Evolutionary conservation across 2,113 vertebrate species (phyloP), one percentile per base, ranked within the genome.

Genomic region (Crotalus helleri): DNA sequence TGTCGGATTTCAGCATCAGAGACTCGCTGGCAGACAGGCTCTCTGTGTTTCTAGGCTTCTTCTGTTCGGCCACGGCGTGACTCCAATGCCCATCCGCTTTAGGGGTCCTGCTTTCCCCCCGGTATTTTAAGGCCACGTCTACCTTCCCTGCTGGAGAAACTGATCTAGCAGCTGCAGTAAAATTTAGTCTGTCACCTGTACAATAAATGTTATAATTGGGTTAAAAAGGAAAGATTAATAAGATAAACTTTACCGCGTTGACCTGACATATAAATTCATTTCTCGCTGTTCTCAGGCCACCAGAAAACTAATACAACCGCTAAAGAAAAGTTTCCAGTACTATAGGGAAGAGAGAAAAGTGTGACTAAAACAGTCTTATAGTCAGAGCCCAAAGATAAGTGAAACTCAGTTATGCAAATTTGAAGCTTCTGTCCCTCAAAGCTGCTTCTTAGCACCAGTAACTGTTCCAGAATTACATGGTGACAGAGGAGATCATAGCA

Each of bases 1-100:
- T 97, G 53, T 99, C 99, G 0, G 99, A 99, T 95, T 98, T 98
- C 93, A 99, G 97, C 94, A 99, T 97, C 46, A 99, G 98, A 51
- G 99, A 98, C 93, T 99, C 99, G 9, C 98, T 99, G 91, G 99
- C 99, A 17, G 99, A 99, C 29, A 99, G 95, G 49, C 97, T 97
- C 2, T 99, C 99, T 0, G 97, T 97, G 0, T 97, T 98, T 96
- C 98, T 98, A 53, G 97, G 94, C 64, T 99, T 98, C 96, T 98
- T 98, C 95, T 99, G 99, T 53, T 99, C 99, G 3, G 97, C 94
- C 94, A 96, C 94, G n/a, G 97, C 97, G 92, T 98, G 98, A 91
- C 98, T 98, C 95, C 98, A 96, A 3, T 98, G 98, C 51, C 97
- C 97, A 57, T 99, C 99, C 3, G 98, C 97, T 95, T 99, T 99